Percentiles rank a stretch among this genome's conserved stretches.
Evolutionary conservation across 1,140 invertebrate genomes (phyloP).

Genomic region (Drosophila athabasca): DNA sequence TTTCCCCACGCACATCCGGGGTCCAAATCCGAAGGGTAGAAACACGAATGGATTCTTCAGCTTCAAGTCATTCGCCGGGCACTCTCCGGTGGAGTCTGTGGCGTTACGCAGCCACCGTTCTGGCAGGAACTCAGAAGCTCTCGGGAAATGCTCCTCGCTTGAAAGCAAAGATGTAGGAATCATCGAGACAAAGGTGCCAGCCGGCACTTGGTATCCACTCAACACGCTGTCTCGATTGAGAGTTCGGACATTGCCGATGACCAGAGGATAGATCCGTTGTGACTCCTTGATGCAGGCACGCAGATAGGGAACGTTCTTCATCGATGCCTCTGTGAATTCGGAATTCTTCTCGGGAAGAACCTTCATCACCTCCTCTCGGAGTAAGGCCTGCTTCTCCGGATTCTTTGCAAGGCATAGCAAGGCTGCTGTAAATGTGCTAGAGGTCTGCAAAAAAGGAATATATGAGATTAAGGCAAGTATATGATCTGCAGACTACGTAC

Average conservation of each 20-base stretch:
- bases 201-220: constrained; percentile 86
- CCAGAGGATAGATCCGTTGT: constrained; percentile 85
- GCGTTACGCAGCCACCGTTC: constrained; percentile 85
- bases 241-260: constrained; percentile 84
- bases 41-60: constrained; percentile 86
- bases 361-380: constrained; percentile 87
- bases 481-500: constrained; percentile 38
- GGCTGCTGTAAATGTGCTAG: constrained; percentile 40
- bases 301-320: constrained; percentile 86
- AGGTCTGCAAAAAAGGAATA: constrained; percentile 40
- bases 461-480: not conserved
- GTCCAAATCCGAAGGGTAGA: constrained; percentile 88
- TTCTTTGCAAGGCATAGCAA: constrained; percentile 86
- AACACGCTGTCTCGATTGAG: constrained; percentile 85
- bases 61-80: constrained; percentile 68
- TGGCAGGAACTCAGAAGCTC: constrained; percentile 85
- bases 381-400: constrained; percentile 87
- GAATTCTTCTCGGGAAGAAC: constrained; percentile 84
- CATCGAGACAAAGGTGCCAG: constrained; percentile 85
- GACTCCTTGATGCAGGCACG: constrained; percentile 88
- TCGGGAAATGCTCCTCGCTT: constrained; percentile 84
- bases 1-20: constrained; percentile 85
- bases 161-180: constrained; percentile 82
- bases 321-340: constrained; percentile 84
- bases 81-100: constrained; percentile 15